Percentiles rank a stretch among this genome's conserved stretches.
Evolutionary conservation across 2,797 vertebrate genomes (phyloP).

Genomic region (Hoplostethus atlanticus): DNA sequence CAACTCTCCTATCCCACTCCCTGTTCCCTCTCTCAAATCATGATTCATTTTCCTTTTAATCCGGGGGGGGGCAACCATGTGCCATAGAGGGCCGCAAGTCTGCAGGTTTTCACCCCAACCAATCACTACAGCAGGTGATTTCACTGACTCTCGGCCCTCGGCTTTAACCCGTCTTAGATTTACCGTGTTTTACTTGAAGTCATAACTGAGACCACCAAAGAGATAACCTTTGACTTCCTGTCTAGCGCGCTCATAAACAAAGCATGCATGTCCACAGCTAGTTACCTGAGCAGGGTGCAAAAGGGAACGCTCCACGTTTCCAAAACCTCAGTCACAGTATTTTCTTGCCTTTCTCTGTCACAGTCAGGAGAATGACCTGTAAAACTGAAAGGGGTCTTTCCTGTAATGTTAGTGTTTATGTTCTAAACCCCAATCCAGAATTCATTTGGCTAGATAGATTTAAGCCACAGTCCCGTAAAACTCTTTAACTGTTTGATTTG

Average conservation of each 20-base stretch:
- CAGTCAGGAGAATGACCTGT: too few relatives aligned
- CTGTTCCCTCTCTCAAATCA: not conserved
- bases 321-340: not conserved
- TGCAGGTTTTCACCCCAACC: too few relatives aligned
- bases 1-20: not conserved
- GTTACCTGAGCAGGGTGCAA: conserved; percentile 13
- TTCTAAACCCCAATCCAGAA: not conserved
- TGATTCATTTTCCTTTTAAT: not conserved
- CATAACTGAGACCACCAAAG: conserved; percentile 1
- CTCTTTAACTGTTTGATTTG: not conserved
- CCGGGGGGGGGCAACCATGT: too few relatives aligned
- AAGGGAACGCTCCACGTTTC: not conserved
- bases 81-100: too few relatives aligned
- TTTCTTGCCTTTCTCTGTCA: conserved; percentile 30
- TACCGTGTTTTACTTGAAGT: conserved; percentile 4
- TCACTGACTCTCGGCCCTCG: too few relatives aligned
- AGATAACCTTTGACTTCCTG: conserved; percentile 2
- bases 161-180: not conserved
- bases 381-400: conserved; percentile 12
- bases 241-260: not conserved
- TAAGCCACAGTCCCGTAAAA: not conserved
- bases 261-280: not conserved
- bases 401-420: not conserved
- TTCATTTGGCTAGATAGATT: not conserved
- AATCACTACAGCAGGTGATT: too few relatives aligned